These are phyloP conservation scores for Crocodylus rhombifer DNA, from an alignment of 2,797 vertebrate species.

Conservation along the genomic window DNA sequence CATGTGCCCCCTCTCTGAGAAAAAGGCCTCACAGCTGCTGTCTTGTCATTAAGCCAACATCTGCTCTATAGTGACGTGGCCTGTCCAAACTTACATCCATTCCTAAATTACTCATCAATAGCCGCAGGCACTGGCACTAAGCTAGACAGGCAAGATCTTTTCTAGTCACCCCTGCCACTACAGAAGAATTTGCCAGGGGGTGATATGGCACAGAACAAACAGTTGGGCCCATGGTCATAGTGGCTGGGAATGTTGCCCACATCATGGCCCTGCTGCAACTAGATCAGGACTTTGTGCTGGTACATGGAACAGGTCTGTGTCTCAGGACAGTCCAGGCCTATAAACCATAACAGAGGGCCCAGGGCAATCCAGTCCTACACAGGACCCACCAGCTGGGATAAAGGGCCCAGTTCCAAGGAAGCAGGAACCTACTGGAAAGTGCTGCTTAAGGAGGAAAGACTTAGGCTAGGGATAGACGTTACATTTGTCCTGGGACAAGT, in stretches of 20 bases:
- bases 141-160: background rate
- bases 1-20: background rate
- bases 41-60: background rate
- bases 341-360: too few species aligned
- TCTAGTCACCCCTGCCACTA: background rate
- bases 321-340: background rate
- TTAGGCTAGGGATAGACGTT: too few species aligned
- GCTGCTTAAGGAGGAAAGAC: too few species aligned
- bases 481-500: too few species aligned
- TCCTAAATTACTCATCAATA: background rate
- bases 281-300: background rate
- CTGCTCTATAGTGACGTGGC: background rate
- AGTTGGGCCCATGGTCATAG: background rate
- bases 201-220: background rate
- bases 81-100: background rate
- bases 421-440: background rate
- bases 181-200: background rate
- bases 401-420: background rate
- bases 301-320: background rate
- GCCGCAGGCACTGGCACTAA: background rate
- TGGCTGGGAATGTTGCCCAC: background rate
- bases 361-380: too few species aligned
- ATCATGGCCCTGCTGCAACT: background rate
- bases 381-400: background rate
- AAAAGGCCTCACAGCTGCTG: background rate